These are phyloP conservation scores for Ectropis grisescens DNA, from an alignment of 1,140 invertebrate species.

Conservation along the genomic window DNA sequence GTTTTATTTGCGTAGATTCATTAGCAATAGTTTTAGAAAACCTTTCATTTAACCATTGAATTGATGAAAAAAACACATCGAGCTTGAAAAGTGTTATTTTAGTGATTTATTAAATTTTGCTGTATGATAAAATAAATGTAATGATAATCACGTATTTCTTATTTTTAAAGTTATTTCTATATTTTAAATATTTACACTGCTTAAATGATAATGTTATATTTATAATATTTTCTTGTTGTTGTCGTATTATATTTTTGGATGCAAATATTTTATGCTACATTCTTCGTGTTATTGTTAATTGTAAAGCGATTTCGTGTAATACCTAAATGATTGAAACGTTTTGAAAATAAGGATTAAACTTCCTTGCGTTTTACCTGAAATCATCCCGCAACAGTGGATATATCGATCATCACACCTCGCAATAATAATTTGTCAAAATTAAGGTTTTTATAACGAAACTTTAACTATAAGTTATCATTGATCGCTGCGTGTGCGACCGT, in stretches of 20 bases:
- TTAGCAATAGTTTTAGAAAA: constrained; percentile 56
- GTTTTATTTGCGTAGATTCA: constrained; percentile 46
- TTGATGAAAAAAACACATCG: constrained; percentile 36
- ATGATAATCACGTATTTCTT: constrained; percentile 48
- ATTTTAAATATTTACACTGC: constrained; percentile 66
- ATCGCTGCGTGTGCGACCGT: constrained; percentile 64
- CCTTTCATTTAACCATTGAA: constrained; percentile 27
- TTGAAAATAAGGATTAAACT: too few relatives aligned
- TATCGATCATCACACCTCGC: constrained; percentile 38
- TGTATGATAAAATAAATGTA: constrained; percentile 53
- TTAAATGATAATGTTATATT: constrained; percentile 60
- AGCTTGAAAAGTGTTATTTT: constrained; percentile 65
- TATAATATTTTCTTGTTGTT: constrained; percentile 63
- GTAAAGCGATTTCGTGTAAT: constrained; percentile 43
- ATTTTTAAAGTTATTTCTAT: constrained; percentile 55
- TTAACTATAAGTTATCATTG: constrained; percentile 49
- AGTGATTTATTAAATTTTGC: constrained; percentile 55
- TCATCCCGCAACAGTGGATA: constrained; percentile 1
- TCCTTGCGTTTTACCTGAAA: constrained; percentile 12
- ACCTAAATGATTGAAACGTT: constrained; percentile 37
- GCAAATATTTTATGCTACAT: constrained; percentile 54
- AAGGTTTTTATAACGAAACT: constrained; percentile 45
- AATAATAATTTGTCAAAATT: constrained; percentile 54
- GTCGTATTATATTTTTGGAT: constrained; percentile 66
- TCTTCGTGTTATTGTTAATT: constrained; percentile 49